Percentiles rank a stretch among this genome's conserved stretches.
Evolutionary conservation across 2,113 vertebrate species (phyloP).

Genomic region (Protobothrops flavoviridis): DNA sequence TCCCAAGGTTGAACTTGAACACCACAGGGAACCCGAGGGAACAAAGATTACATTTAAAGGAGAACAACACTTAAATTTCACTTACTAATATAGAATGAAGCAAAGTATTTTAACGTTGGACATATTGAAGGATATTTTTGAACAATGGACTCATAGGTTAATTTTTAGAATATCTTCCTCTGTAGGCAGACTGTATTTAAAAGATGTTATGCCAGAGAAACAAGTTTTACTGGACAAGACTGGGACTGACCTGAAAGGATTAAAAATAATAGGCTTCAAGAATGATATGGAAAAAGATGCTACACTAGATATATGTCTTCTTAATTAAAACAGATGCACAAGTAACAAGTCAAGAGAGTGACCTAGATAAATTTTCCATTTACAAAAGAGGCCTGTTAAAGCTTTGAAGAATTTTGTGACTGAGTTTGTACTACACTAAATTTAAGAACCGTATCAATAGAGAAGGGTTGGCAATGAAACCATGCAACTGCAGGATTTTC

Average conservation of each 20-base stretch:
- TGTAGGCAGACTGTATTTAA: neutral
- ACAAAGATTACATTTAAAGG: neutral
- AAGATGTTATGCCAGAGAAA: neutral
- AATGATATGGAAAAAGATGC: neutral
- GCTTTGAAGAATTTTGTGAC: neutral
- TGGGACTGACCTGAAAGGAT: neutral
- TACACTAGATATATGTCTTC: neutral
- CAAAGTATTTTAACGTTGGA: neutral
- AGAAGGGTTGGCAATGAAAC: neutral
- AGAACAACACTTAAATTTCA: neutral
- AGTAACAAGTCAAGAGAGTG: neutral
- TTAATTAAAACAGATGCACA: neutral
- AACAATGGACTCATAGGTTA: neutral
- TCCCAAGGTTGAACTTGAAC: neutral
- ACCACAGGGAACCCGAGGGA: neutral
- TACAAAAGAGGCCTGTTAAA: neutral
- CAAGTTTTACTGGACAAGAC: neutral
- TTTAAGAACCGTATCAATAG: neutral
- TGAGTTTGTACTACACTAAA: neutral
- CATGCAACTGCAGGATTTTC: neutral
- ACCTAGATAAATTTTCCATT: neutral
- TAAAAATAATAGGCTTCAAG: neutral
- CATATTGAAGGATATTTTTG: neutral
- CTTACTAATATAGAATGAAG: neutral
- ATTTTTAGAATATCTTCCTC: neutral